A percentile compares a stretch with the other conserved stretches of the same genome.
Evolutionary conservation across 2,113 vertebrate genomes (phyloP).

Genomic region (Pheucticus melanocephalus): DNA sequence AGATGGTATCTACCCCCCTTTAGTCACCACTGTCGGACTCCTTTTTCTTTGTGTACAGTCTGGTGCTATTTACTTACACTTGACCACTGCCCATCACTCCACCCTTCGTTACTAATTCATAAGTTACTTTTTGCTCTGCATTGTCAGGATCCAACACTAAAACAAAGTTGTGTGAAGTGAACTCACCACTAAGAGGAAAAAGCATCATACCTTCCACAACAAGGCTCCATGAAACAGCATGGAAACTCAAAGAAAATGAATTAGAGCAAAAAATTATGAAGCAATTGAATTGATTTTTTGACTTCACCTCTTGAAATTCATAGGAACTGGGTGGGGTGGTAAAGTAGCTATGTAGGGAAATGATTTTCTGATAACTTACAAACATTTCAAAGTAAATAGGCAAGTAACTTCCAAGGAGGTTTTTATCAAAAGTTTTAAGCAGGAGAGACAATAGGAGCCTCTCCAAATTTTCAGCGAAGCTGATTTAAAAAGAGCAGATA

Average conservation of each 20-base stretch:
- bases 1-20: not conserved
- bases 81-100: not conserved
- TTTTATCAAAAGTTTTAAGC: not conserved
- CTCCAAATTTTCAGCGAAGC: not conserved
- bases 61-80: not conserved
- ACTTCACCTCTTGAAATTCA: not conserved
- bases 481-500: not conserved
- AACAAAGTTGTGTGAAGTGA: not conserved
- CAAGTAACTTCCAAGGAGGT: not conserved
- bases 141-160: not conserved
- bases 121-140: not conserved
- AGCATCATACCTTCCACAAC: not conserved
- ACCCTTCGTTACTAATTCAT: not conserved
- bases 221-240: not conserved
- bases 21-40: not conserved
- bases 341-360: not conserved
- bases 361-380: not conserved
- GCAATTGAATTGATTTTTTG: not conserved
- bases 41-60: not conserved
- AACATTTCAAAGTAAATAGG: not conserved
- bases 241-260: not conserved
- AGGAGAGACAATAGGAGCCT: not conserved
- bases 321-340: not conserved
- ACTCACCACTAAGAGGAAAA: not conserved
- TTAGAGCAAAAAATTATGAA: not conserved